Percentiles rank a stretch among this genome's conserved stretches.
Conservation (phyloP, 1,140 invertebrate species). For the Lethrus apterus region DNA sequence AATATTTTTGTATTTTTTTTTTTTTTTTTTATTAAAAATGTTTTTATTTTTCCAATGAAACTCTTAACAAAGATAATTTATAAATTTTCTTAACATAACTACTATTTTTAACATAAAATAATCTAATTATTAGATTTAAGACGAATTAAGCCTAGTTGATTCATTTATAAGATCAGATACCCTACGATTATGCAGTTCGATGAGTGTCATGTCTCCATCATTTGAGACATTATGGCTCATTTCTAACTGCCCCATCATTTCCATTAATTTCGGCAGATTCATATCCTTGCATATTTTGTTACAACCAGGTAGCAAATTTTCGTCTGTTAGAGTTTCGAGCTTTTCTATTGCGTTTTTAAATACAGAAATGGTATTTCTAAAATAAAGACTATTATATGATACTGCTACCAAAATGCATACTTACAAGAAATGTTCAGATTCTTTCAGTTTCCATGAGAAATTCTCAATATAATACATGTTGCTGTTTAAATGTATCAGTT, state of each 20-base stretch:
- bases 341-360: conserved; percentile 18
- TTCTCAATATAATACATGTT: conserved; percentile 31
- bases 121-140: no score
- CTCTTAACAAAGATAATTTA: no score
- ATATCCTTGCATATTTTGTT: conserved; percentile 13
- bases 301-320: conserved; percentile 9
- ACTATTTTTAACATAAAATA: no score
- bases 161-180: conserved; percentile 13
- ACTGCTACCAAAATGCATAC: not conserved
- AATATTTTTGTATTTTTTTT: no score
- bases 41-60: no score
- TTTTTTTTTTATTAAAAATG: no score
- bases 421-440: conserved; percentile 21
- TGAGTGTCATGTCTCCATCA: not conserved
- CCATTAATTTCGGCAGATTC: conserved; percentile 18
- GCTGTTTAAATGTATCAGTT: conserved; percentile 28
- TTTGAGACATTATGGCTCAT: not conserved
- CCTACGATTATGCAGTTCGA: not conserved
- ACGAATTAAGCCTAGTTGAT: no score
- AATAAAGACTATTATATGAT: not conserved
- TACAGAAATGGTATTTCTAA: conserved; percentile 16
- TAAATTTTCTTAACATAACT: not conserved
- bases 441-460: conserved; percentile 21
- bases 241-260: conserved; percentile 12
- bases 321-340: conserved; percentile 8